phyloP scores from a whole-genome alignment of 2,797 vertebrate genomes.

The Propithecus perrieri region DNA sequence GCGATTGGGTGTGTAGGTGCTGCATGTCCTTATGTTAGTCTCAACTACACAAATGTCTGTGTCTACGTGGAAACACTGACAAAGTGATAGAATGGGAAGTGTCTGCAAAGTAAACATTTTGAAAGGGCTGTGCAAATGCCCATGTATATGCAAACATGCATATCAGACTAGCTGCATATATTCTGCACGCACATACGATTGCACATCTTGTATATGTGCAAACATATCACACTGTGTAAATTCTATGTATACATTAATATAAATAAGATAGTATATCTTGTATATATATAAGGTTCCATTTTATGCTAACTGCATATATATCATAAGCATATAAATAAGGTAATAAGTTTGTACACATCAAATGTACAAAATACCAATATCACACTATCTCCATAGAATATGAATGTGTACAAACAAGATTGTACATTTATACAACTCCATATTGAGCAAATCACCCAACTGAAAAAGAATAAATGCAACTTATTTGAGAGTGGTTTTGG shows the following conservation, averaged over 20 bases:
- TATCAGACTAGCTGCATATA: fast-evolving
- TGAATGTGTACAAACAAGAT: background rate
- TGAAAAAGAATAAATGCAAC: background rate
- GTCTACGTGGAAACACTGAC: fast-evolving
- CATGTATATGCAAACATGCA: fast-evolving
- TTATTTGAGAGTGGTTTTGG: background rate
- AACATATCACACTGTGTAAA: background rate
- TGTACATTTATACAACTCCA: background rate
- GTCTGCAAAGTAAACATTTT: background rate
- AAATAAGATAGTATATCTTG: no score
- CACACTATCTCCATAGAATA: background rate
- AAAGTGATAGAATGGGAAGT: background rate
- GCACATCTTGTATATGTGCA: background rate
- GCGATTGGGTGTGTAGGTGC: fast-evolving
- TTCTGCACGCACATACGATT: no score
- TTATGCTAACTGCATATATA: background rate
- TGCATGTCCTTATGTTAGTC: fast-evolving
- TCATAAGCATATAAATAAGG: background rate
- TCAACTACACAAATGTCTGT: fast-evolving
- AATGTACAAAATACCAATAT: background rate
- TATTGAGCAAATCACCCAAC: background rate
- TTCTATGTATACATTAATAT: background rate
- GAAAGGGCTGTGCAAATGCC: background rate
- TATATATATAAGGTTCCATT: background rate
- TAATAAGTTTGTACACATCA: background rate